A percentile compares a stretch with the other conserved stretches of the same genome.
phyloP scores from a whole-genome alignment of 2,797 vertebrate genomes.

The Xiphophorus birchmanni region DNA sequence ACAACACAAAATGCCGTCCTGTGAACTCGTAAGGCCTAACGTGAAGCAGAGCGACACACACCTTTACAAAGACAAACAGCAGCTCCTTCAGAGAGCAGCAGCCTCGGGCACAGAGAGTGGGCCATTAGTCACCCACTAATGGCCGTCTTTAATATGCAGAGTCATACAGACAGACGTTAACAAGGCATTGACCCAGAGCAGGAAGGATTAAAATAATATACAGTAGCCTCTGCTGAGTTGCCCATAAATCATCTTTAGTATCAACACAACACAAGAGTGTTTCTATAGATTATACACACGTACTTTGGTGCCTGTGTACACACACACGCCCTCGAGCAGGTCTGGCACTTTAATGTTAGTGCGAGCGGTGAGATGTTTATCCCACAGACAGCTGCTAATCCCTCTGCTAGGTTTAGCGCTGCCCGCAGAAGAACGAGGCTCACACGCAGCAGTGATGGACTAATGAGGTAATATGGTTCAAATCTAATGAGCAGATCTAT shows the following conservation, averaged over 20 bases:
- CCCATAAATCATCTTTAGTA: constrained; percentile 79
- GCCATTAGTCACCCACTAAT: constrained; percentile 70
- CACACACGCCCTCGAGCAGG: constrained; percentile 72
- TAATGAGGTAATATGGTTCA: constrained; percentile 17
- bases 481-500: constrained; percentile 18
- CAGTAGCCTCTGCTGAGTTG: constrained; percentile 74
- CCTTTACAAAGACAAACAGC: constrained; percentile 14
- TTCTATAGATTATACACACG: constrained; percentile 86
- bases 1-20: background rate
- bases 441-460: constrained; percentile 5
- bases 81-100: constrained; percentile 33
- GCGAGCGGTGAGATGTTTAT: constrained; percentile 76
- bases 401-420: constrained; percentile 62
- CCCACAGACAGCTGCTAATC: constrained; percentile 73
- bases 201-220: constrained; percentile 79
- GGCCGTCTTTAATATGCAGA: constrained; percentile 64
- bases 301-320: constrained; percentile 80
- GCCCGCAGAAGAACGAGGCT: constrained; percentile 42
- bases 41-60: constrained; percentile 2
- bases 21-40: background rate
- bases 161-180: constrained; percentile 68
- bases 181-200: constrained; percentile 66
- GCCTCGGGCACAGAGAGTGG: constrained; percentile 40
- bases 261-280: constrained; percentile 84
- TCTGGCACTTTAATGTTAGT: constrained; percentile 71